Conservation (phyloP, 2,888 invertebrate genomes). For the Harpalus rufipes region DNA sequence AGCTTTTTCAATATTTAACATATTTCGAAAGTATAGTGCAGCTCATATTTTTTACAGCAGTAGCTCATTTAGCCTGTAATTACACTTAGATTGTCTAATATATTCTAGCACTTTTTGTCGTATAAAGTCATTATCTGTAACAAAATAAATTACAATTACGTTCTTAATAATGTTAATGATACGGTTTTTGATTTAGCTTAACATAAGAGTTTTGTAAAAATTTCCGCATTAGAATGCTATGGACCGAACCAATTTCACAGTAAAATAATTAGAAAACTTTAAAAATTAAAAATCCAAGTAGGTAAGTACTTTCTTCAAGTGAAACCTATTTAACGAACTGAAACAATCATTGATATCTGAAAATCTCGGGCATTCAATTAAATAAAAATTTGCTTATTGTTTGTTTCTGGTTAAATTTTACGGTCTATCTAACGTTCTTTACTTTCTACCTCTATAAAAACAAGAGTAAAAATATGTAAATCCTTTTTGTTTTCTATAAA, state of each 20-base stretch:
- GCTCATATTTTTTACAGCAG: too few species aligned
- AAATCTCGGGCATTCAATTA: constrained; percentile 28
- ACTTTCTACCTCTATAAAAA: constrained; percentile 20
- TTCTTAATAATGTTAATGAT: not conserved
- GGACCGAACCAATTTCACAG: not conserved
- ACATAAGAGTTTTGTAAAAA: not conserved
- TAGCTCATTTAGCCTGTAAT: too few species aligned
- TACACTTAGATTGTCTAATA: too few species aligned
- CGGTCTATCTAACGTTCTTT: constrained; percentile 16
- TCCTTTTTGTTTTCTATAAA: not conserved
- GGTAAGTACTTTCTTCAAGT: constrained; percentile 16
- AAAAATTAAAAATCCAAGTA: not conserved
- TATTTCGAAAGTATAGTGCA: too few species aligned
- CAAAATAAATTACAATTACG: not conserved
- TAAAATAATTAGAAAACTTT: constrained; percentile 7
- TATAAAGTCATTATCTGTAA: not conserved
- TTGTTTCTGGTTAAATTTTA: constrained; percentile 20
- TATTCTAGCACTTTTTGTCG: not conserved
- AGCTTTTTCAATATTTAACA: too few species aligned
- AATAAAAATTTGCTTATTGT: constrained; percentile 51
- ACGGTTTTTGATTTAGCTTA: not conserved
- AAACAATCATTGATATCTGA: constrained; percentile 28
- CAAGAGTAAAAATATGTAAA: constrained; percentile 14
- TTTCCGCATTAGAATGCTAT: not conserved
- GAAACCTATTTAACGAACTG: constrained; percentile 33